Evolutionary conservation across 2,888 invertebrate species (phyloP).

Genomic region (Mongoloraphidia duomilia): DNA sequence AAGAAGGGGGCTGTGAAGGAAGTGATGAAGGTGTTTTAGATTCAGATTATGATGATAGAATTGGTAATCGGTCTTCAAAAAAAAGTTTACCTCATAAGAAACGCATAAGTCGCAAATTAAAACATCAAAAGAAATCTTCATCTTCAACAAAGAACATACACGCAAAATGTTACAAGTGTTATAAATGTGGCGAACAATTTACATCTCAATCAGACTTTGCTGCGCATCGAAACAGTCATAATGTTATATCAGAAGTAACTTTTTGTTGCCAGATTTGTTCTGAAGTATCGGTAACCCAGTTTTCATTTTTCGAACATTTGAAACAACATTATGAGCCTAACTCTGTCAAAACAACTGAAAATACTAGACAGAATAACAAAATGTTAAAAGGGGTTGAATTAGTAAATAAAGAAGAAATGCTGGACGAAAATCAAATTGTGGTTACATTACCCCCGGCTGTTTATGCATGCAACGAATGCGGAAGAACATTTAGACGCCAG

Average conservation of each 20-base stretch:
- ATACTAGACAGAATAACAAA: background rate
- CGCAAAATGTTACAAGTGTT: constrained; percentile 29
- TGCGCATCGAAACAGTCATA: constrained; percentile 33
- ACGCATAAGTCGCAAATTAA: constrained; percentile 63
- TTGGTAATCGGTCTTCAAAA: constrained; percentile 29
- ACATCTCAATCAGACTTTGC: constrained; percentile 27
- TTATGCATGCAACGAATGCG: constrained; percentile 26
- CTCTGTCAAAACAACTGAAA: constrained; percentile 2
- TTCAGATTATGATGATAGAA: constrained; percentile 20
- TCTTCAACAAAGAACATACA: constrained; percentile 20
- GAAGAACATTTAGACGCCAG: constrained; percentile 45
- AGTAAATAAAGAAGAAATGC: background rate
- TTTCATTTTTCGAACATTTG: constrained; percentile 74
- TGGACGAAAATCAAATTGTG: background rate
- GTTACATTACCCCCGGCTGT: background rate
- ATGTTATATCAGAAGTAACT: constrained; percentile 26
- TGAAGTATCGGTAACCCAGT: constrained; percentile 58
- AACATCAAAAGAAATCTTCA: constrained; percentile 27
- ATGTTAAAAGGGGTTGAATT: background rate
- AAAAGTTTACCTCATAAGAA: constrained; percentile 77
- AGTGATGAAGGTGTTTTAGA: constrained; percentile 28
- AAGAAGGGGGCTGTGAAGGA: constrained; percentile 19
- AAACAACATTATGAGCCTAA: constrained; percentile 65
- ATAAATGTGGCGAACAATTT: constrained; percentile 33
- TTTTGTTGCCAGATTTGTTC: constrained; percentile 68